A percentile compares a stretch with the other conserved stretches of the same genome.
These are phyloP conservation scores for Apostichopus californicus DNA, from an alignment of 35 echinoderm and acorn worm species.

Conservation along the genomic window DNA sequence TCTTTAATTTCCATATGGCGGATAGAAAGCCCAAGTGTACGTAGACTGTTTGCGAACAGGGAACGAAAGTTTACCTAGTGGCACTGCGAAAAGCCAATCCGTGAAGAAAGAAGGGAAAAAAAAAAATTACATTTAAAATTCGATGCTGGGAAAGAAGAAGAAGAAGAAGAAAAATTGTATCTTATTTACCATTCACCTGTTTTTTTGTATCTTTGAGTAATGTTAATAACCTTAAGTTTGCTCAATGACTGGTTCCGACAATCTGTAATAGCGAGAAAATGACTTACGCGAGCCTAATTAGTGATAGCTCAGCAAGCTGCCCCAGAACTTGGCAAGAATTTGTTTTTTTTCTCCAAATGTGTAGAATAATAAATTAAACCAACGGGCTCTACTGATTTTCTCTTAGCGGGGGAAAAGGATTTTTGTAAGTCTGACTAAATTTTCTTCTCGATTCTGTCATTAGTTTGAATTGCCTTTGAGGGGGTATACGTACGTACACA, in stretches of 20 bases:
- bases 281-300: slow-evolving; percentile 47
- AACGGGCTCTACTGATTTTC: background rate
- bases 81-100: slow-evolving; percentile 17
- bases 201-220: background rate
- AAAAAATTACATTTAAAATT: slow-evolving; percentile 24
- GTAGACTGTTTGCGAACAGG: slow-evolving; percentile 41
- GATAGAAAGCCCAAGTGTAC: slow-evolving; percentile 39
- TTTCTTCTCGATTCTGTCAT: background rate
- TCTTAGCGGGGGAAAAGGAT: background rate
- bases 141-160: background rate
- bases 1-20: slow-evolving; percentile 11
- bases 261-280: slow-evolving; percentile 39
- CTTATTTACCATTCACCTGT: slow-evolving; percentile 28
- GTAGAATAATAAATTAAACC: slow-evolving; percentile 10
- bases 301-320: slow-evolving; percentile 28
- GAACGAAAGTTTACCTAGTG: slow-evolving; percentile 49
- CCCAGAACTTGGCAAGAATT: slow-evolving; percentile 1
- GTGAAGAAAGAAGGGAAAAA: background rate
- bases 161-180: background rate
- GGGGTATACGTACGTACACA: background rate
- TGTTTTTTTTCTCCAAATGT: background rate
- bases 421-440: background rate
- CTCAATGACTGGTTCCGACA: slow-evolving; percentile 37
- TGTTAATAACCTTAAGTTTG: slow-evolving; percentile 54
- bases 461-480: background rate